A percentile compares a stretch with the other conserved stretches of the same genome.
Evolutionary conservation across 1,140 invertebrate species (phyloP).

Genomic region (Drosophila elegans): DNA sequence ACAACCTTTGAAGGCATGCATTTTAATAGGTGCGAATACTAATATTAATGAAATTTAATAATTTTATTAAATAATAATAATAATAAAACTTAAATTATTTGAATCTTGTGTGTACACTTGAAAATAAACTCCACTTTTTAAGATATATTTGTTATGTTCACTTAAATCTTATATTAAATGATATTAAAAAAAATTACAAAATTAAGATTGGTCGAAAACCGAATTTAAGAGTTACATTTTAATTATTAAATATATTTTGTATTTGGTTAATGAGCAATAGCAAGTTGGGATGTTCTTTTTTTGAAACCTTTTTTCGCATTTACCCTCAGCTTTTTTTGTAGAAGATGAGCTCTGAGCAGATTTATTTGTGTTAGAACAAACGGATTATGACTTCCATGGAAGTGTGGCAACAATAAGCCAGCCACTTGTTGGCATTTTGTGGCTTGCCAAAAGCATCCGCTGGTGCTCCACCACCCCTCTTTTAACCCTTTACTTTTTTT

Average conservation of each 20-base stretch:
- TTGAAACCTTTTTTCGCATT: neutral
- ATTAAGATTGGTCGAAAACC: neutral
- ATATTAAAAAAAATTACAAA: neutral
- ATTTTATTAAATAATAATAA: neutral
- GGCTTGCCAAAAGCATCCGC: constrained; percentile 45
- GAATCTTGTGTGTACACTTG: no score
- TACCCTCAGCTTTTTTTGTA: constrained; percentile 3
- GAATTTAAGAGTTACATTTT: no score
- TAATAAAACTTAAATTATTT: no score
- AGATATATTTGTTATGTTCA: no score
- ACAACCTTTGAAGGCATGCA: no score
- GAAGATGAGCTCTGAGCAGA: constrained; percentile 53
- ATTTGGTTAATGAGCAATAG: neutral
- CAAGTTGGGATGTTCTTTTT: neutral
- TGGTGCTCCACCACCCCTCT: constrained; percentile 1
- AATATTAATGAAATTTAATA: no score
- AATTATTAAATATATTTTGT: neutral
- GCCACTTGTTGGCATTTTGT: constrained; percentile 64
- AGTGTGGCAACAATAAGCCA: constrained; percentile 32
- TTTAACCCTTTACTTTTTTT: neutral
- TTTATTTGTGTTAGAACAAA: constrained; percentile 65
- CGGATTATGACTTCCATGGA: constrained; percentile 56
- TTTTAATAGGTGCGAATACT: no score
- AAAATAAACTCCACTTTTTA: no score
- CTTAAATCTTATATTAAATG: neutral